Evolutionary conservation across 2,888 invertebrate genomes (phyloP).

Genomic region (Caenorhabditis japonica): DNA sequence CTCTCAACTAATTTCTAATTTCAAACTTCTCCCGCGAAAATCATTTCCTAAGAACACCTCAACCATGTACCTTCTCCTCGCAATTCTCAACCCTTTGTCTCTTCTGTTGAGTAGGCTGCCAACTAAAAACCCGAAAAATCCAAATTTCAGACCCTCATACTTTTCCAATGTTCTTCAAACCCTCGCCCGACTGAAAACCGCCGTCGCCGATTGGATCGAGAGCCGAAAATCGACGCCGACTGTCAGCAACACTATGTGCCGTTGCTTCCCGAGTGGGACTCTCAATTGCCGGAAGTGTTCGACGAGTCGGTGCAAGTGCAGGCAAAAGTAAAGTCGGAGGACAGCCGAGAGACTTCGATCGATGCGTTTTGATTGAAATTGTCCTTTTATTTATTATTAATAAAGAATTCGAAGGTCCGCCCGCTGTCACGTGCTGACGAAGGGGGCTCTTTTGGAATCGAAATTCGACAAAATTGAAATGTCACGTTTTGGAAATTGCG

Average conservation of each 20-base stretch:
- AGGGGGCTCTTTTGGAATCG: too few species aligned
- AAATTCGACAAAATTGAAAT: too few species aligned
- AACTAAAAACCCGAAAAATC: too few species aligned
- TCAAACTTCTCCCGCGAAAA: too few species aligned
- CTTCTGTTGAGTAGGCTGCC: too few species aligned
- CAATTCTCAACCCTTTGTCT: too few species aligned
- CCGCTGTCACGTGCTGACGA: not conserved
- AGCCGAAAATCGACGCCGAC: conserved; percentile 22
- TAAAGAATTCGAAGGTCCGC: too few species aligned
- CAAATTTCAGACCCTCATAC: not conserved
- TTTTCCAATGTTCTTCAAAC: conserved; percentile 23
- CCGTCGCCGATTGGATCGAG: conserved; percentile 10
- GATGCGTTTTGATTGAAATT: conserved; percentile 16
- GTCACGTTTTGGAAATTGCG: too few species aligned
- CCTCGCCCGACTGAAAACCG: conserved; percentile 6
- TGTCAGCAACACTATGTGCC: conserved; percentile 20
- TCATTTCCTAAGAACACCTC: too few species aligned
- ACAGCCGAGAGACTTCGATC: conserved; percentile 25
- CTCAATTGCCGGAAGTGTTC: conserved; percentile 41
- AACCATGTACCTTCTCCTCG: too few species aligned
- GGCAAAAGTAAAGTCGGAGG: conserved; percentile 28
- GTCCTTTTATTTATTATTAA: conserved; percentile 2
- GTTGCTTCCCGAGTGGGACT: conserved; percentile 33
- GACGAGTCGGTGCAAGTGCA: conserved; percentile 31
- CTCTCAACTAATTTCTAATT: too few species aligned